phyloP scores from a whole-genome alignment of 2,113 vertebrate species.

The Thomomys bottae region DNA sequence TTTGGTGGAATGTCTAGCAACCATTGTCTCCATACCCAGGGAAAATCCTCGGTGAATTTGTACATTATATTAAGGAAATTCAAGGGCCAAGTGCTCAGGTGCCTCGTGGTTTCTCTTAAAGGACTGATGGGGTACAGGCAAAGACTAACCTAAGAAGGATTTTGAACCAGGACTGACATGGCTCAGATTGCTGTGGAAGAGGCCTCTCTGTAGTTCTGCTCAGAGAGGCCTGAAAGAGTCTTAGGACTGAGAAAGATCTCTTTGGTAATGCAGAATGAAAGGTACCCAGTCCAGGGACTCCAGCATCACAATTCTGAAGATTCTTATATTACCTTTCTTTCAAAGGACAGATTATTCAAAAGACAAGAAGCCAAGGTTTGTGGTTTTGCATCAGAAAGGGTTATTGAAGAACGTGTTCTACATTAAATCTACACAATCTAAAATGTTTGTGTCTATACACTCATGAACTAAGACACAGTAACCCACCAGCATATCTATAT shows the following conservation, averaged over 20 bases:
- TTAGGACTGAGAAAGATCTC: accelerated
- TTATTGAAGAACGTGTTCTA: not conserved
- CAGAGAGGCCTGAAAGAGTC: not conserved
- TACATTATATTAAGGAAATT: not conserved
- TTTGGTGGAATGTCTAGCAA: not conserved
- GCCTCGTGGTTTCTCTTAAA: not conserved
- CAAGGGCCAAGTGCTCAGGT: not conserved
- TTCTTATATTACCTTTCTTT: not conserved
- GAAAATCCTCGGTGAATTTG: not conserved
- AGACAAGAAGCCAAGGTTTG: not conserved
- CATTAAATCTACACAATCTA: not conserved
- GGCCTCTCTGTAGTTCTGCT: not conserved
- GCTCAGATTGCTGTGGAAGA: not conserved
- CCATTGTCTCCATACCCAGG: not conserved
- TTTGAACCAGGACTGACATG: not conserved
- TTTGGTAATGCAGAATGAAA: not conserved
- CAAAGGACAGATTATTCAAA: not conserved
- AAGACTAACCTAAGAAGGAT: not conserved
- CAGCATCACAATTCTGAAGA: not conserved
- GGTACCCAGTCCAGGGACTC: too few species aligned
- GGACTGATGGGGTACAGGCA: too few species aligned
- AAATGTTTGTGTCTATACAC: not conserved
- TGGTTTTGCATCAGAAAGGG: not conserved
- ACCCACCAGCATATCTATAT: too few species aligned
- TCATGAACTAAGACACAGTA: too few species aligned